phyloP scores from a whole-genome alignment of 2,113 vertebrate genomes.

The Hemicordylus capensis region DNA sequence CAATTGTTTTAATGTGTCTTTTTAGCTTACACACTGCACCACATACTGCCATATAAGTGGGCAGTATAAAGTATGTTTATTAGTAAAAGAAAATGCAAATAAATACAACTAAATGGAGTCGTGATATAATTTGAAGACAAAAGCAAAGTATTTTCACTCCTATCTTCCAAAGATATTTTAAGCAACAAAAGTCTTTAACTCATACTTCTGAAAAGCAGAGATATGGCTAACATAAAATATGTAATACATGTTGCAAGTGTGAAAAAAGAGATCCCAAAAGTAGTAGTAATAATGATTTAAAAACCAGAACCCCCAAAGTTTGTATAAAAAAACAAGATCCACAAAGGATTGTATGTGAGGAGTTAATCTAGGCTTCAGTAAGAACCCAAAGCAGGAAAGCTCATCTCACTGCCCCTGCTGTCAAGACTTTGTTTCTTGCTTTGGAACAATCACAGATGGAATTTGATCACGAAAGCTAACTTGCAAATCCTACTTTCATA shows the following conservation, averaged over 20 bases:
- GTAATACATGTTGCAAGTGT: neutral
- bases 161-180: neutral
- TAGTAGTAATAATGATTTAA: neutral
- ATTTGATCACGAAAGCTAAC: too few species aligned
- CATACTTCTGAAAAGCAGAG: neutral
- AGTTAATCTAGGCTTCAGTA: neutral
- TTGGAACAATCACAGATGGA: neutral
- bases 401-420: neutral
- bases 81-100: neutral
- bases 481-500: neutral
- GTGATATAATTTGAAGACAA: too few species aligned
- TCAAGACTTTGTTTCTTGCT: neutral
- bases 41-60: too few species aligned
- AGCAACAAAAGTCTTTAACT: neutral
- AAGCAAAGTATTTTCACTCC: neutral
- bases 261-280: neutral
- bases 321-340: neutral
- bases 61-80: neutral
- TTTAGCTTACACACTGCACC: neutral
- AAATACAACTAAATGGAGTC: too few species aligned
- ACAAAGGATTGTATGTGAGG: neutral
- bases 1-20: neutral
- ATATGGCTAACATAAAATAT: accelerated
- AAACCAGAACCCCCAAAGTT: neutral
- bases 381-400: neutral